Conservation (phyloP, 2,888 invertebrate species). For the Pandemis heparana region DNA sequence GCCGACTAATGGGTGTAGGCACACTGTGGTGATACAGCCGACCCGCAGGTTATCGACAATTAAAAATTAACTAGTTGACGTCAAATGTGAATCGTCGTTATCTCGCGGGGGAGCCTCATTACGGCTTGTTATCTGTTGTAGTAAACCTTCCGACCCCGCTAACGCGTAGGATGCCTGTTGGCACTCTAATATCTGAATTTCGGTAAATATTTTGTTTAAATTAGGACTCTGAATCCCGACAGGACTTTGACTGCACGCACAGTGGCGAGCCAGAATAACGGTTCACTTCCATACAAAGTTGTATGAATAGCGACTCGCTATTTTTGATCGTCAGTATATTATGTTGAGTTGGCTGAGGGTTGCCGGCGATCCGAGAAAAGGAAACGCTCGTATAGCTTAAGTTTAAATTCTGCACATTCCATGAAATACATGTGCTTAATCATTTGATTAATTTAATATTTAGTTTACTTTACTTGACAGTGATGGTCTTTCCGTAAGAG, state of each 20-base stretch:
- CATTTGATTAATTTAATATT: too few relatives aligned
- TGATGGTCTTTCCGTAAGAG: too few relatives aligned
- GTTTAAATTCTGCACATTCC: too few relatives aligned
- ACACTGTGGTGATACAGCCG: constrained; percentile 45
- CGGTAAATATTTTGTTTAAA: neutral
- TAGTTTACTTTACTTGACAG: too few relatives aligned
- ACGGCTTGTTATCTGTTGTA: constrained; percentile 27
- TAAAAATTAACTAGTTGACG: constrained; percentile 60
- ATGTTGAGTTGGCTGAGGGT: too few relatives aligned
- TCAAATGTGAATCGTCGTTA: constrained; percentile 52
- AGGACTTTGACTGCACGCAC: neutral
- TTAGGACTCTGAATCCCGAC: neutral
- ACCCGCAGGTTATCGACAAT: constrained; percentile 65
- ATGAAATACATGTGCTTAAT: too few relatives aligned
- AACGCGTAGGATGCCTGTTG: neutral
- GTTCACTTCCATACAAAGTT: too few relatives aligned
- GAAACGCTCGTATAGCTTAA: too few relatives aligned
- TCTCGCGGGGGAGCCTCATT: constrained; percentile 46
- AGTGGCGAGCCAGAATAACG: neutral
- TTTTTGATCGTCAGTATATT: too few relatives aligned
- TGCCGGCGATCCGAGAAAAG: too few relatives aligned
- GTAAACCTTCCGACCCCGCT: constrained; percentile 25
- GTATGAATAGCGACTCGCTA: too few relatives aligned
- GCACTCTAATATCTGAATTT: neutral
- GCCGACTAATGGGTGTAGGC: constrained; percentile 36